Evolutionary conservation across 2,113 vertebrate species (phyloP).

Genomic region (Dinomys branickii): DNA sequence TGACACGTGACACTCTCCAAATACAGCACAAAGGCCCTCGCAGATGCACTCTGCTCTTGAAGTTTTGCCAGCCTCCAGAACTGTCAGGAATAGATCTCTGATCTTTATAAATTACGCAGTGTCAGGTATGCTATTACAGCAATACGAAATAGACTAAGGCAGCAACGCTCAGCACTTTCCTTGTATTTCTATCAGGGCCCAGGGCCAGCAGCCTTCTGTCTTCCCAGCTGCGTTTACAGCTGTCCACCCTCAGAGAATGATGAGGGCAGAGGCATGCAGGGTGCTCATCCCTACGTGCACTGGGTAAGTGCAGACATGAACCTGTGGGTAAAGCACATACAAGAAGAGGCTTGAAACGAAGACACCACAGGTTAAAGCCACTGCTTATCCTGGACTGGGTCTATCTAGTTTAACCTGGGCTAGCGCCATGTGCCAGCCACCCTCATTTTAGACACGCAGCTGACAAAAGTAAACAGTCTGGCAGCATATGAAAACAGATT

Average conservation of each 20-base stretch:
- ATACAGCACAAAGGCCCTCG: background rate
- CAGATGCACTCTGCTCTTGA: background rate
- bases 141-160: background rate
- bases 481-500: background rate
- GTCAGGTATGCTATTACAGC: background rate
- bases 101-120: background rate
- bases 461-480: background rate
- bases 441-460: background rate
- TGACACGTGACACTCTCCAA: background rate
- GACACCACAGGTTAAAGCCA: background rate
- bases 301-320: background rate
- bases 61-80: background rate
- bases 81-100: background rate
- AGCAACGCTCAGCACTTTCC: background rate
- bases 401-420: constrained; percentile 15
- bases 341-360: background rate
- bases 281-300: background rate
- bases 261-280: background rate
- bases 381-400: background rate
- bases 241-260: background rate
- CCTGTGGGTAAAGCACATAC: background rate
- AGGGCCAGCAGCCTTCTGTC: background rate
- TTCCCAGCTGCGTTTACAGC: background rate
- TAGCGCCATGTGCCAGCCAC: background rate
- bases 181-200: background rate